Percentiles rank a stretch among this genome's conserved stretches.
These are phyloP conservation scores for Piprites chloris DNA, from an alignment of 2,113 vertebrate species.

Conservation along the genomic window DNA sequence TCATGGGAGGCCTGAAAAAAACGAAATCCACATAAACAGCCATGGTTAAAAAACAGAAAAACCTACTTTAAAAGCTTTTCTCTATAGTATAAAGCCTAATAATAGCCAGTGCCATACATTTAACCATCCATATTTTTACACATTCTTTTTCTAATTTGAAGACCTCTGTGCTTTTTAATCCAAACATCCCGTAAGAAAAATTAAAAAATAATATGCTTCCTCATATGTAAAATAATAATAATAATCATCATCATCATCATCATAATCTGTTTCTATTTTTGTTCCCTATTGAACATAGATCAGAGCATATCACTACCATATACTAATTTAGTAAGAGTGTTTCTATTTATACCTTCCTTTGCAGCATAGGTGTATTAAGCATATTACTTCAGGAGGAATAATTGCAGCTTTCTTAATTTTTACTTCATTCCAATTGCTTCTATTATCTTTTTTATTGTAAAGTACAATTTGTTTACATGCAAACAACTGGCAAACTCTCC, in stretches of 20 bases:
- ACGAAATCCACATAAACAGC: background rate
- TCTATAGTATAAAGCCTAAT: background rate
- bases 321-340: background rate
- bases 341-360: background rate
- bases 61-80: background rate
- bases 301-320: background rate
- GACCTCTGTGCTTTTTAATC: background rate
- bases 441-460: background rate
- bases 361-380: background rate
- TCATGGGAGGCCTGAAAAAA: background rate
- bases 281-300: background rate
- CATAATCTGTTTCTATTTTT: background rate
- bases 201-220: background rate
- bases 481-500: background rate
- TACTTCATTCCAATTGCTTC: background rate
- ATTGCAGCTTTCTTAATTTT: background rate
- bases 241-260: no score
- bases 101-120: background rate
- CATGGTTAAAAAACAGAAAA: background rate
- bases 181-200: background rate
- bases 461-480: background rate
- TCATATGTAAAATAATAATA: background rate
- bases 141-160: background rate
- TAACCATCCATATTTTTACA: background rate
- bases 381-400: background rate